Evolutionary conservation across 2,888 invertebrate species (phyloP).

Genomic region (Ormyrus nitidulus): DNA sequence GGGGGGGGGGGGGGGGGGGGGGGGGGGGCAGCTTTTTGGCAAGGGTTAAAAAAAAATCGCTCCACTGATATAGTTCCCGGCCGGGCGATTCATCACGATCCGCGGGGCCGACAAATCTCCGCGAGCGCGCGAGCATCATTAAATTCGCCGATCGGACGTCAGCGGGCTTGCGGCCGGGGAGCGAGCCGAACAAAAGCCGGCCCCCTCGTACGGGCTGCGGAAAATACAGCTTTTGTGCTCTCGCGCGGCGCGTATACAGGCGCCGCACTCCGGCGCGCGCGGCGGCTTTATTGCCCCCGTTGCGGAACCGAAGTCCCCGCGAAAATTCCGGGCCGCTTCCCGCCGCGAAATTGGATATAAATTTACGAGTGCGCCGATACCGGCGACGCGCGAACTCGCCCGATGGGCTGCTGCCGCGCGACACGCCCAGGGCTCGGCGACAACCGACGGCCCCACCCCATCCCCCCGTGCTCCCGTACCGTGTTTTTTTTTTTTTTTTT

Average conservation of each 20-base stretch:
- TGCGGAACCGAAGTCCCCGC: constrained; percentile 62
- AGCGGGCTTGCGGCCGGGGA: not conserved
- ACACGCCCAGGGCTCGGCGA: not conserved
- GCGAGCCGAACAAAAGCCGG: not conserved
- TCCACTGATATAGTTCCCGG: constrained; percentile 35
- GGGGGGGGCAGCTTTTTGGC: not conserved
- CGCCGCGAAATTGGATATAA: constrained; percentile 68
- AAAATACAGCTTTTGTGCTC: constrained; percentile 23
- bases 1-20: no score
- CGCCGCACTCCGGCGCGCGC: not conserved
- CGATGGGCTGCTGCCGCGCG: no score
- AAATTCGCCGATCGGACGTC: constrained; percentile 53
- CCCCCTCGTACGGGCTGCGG: not conserved
- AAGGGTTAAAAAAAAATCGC: constrained; percentile 24
- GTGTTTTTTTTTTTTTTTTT: no score
- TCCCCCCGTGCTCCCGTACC: no score
- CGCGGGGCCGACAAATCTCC: constrained; percentile 30
- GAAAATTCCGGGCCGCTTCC: constrained; percentile 65
- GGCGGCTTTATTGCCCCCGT: constrained; percentile 65
- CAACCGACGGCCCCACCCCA: not conserved
- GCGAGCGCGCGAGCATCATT: constrained; percentile 48
- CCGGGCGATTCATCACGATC: constrained; percentile 48
- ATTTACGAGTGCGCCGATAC: constrained; percentile 60
- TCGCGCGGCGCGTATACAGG: constrained; percentile 56
- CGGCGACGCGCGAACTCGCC: no score